Evolutionary conservation across 2,113 vertebrate species (phyloP).

Genomic region (Psammodynastes pulverulentus): DNA sequence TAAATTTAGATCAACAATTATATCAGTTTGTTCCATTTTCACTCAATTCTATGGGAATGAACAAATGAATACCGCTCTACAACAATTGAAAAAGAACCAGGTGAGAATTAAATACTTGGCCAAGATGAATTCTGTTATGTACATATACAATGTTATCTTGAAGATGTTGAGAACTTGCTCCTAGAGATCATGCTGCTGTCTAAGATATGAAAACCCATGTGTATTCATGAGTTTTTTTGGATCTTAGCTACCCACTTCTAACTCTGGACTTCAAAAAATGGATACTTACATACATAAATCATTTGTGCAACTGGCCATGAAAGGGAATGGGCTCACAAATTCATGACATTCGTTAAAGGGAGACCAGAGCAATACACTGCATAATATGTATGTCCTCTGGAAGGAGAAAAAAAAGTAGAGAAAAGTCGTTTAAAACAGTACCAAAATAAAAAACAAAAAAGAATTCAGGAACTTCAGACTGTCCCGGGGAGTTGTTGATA

Average conservation of each 20-base stretch:
- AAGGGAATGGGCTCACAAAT: conserved; percentile 88
- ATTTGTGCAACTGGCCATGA: conserved; percentile 90
- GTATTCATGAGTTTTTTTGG: background rate
- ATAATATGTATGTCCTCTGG: conserved; percentile 79
- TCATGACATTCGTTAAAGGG: conserved; percentile 88
- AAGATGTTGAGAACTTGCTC: background rate
- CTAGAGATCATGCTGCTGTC: background rate
- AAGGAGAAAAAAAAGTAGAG: conserved; percentile 36
- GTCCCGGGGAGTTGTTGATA: background rate
- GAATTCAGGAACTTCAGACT: background rate
- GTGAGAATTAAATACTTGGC: background rate
- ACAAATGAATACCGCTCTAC: background rate
- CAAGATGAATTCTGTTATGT: background rate
- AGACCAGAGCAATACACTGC: conserved; percentile 73
- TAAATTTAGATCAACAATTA: background rate
- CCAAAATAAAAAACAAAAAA: background rate
- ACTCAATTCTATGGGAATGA: background rate
- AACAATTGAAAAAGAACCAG: background rate
- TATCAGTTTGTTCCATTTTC: background rate
- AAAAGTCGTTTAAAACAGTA: background rate
- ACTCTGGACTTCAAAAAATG: conserved; percentile 4
- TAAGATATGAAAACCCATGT: background rate
- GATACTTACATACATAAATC: conserved; percentile 92
- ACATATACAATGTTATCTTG: background rate
- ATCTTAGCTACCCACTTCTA: background rate